A percentile compares a stretch with the other conserved stretches of the same genome.
Evolutionary conservation across 2,797 vertebrate genomes (phyloP).

Genomic region (Dermochelys coriacea): DNA sequence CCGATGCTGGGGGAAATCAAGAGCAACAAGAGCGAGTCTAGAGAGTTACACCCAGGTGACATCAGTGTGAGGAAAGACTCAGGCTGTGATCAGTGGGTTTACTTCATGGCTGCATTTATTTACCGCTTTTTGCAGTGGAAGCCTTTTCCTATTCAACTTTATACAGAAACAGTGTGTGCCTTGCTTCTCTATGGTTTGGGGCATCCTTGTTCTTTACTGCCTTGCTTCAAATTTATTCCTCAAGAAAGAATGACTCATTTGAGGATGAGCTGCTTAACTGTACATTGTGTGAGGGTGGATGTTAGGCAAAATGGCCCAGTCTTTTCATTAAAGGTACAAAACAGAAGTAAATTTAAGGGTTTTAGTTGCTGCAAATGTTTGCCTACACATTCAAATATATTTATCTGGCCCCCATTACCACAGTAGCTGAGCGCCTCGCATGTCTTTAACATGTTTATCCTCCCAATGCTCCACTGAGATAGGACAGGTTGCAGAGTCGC

Average conservation of each 20-base stretch:
- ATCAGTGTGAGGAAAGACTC: background rate
- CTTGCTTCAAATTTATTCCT: background rate
- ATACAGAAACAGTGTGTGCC: background rate
- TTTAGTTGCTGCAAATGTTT: background rate
- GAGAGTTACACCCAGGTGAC: constrained; percentile 34
- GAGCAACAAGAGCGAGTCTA: background rate
- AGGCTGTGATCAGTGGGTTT: constrained; percentile 14
- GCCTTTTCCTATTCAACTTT: background rate
- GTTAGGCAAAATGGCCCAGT: background rate
- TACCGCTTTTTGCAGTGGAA: constrained; percentile 48
- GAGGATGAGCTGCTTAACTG: background rate
- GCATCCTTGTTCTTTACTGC: background rate
- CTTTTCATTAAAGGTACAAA: background rate
- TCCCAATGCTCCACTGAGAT: too few species aligned
- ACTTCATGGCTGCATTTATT: constrained; percentile 62
- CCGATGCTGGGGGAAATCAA: background rate
- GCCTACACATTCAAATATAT: background rate
- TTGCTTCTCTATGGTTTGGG: constrained; percentile 3
- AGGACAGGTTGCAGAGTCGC: too few species aligned
- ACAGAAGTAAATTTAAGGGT: background rate
- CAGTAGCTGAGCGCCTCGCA: background rate
- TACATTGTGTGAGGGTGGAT: background rate
- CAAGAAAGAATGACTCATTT: background rate
- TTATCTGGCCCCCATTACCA: fast-evolving
- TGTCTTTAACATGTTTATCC: background rate